Conservation (phyloP, 1,140 invertebrate species). For the Ceratina australensis region DNA sequence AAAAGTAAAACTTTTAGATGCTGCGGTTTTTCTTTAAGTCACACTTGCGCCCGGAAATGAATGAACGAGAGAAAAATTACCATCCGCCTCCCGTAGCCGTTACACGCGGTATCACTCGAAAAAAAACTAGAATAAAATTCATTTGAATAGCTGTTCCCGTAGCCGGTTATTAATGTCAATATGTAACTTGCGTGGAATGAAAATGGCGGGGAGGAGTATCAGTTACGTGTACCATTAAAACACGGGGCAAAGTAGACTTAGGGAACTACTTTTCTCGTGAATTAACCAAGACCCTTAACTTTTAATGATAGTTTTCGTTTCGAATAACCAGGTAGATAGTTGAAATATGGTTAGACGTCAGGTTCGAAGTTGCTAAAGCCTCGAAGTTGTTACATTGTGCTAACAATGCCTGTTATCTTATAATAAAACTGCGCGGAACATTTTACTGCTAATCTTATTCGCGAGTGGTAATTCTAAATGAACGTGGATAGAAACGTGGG, state of each 20-base stretch:
- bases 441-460: not conserved
- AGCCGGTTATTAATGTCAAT: too few relatives aligned
- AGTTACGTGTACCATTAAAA: too few relatives aligned
- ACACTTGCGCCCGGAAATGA: not conserved
- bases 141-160: too few relatives aligned
- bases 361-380: not conserved
- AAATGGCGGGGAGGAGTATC: too few relatives aligned
- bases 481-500: too few relatives aligned
- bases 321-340: not conserved
- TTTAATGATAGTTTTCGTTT: constrained; percentile 10
- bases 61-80: not conserved
- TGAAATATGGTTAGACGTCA: constrained; percentile 2
- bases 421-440: not conserved
- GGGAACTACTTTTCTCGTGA: not conserved
- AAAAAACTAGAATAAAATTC: not conserved
- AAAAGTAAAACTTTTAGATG: not conserved
- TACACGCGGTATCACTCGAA: too few relatives aligned
- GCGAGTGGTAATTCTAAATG: too few relatives aligned
- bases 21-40: not conserved
- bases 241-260: not conserved
- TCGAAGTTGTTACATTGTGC: not conserved
- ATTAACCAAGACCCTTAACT: constrained; percentile 1
- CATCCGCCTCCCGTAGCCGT: too few relatives aligned
- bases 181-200: too few relatives aligned
- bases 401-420: not conserved